Conservation (phyloP, 1,140 invertebrate genomes). For the Drosophila takahashii region DNA sequence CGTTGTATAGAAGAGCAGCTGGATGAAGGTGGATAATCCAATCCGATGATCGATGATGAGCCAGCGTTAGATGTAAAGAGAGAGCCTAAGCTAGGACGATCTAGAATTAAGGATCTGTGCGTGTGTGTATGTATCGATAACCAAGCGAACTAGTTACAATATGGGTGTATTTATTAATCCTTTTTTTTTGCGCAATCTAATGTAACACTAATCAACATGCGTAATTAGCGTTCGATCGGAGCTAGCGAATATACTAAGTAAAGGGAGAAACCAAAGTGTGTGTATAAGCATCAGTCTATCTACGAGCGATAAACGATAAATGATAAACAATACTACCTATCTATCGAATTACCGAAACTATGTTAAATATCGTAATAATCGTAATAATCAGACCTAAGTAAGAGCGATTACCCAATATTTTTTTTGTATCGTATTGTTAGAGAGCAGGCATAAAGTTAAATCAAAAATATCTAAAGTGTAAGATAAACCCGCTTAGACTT, state of each 20-base stretch:
- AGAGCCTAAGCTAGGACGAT: conserved; percentile 23
- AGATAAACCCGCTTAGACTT: conserved; percentile 48
- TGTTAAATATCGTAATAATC: conserved; percentile 52
- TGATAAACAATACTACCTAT: conserved; percentile 52
- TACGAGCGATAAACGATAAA: conserved; percentile 37
- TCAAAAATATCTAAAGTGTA: conserved; percentile 52
- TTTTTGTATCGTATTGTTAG: conserved; percentile 44
- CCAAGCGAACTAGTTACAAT: conserved; percentile 60
- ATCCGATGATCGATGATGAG: neutral
- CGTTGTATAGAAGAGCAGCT: conserved; percentile 34
- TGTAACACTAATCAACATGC: conserved; percentile 41
- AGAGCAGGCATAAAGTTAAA: conserved; percentile 42
- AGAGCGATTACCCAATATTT: conserved; percentile 34
- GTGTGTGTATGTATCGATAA: conserved; percentile 43
- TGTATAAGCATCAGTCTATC: conserved; percentile 45
- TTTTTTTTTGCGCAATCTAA: conserved; percentile 34
- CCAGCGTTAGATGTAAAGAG: conserved; percentile 28
- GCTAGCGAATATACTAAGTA: conserved; percentile 30
- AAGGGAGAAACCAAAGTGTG: conserved; percentile 48
- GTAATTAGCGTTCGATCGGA: conserved; percentile 37
- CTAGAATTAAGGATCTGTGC: conserved; percentile 23
- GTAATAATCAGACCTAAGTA: conserved; percentile 37
- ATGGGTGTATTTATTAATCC: conserved; percentile 43
- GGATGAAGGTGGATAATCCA: neutral
- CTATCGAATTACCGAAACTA: conserved; percentile 51